Conservation (phyloP, 2,888 invertebrate genomes). For the Cantharis lateralis region DNA sequence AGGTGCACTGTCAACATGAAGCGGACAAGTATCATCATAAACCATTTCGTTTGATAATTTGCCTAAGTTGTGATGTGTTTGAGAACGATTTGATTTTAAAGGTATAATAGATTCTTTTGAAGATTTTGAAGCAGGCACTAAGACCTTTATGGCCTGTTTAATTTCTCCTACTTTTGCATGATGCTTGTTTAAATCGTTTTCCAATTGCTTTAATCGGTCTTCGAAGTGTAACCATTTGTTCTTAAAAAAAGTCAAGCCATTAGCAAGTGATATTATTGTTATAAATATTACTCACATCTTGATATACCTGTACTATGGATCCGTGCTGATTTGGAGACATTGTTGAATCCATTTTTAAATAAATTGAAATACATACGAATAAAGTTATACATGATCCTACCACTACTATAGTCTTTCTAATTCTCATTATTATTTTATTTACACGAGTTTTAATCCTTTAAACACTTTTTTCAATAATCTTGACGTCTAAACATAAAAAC, state of each 20-base stretch:
- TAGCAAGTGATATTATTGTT: not conserved
- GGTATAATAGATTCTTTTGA: not conserved
- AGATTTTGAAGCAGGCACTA: slow-evolving; percentile 26
- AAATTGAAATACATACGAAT: slow-evolving; percentile 66
- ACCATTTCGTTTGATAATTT: slow-evolving; percentile 44
- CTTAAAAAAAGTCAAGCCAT: slow-evolving; percentile 54
- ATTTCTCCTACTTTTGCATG: slow-evolving; percentile 70
- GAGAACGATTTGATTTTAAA: not conserved
- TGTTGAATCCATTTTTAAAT: slow-evolving; percentile 68
- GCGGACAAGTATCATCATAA: slow-evolving; percentile 58
- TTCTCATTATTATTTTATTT: slow-evolving; percentile 57
- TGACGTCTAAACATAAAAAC: not conserved
- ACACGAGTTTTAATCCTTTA: not conserved
- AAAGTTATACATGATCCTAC: slow-evolving; percentile 66
- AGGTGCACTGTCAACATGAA: slow-evolving; percentile 63
- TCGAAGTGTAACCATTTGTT: slow-evolving; percentile 74
- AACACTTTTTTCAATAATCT: not conserved
- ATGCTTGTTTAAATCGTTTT: slow-evolving; percentile 69
- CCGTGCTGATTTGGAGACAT: slow-evolving; percentile 63
- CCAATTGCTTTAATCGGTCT: slow-evolving; percentile 68
- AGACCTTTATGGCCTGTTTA: slow-evolving; percentile 63
- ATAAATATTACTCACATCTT: slow-evolving; percentile 16
- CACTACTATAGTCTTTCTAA: slow-evolving; percentile 62
- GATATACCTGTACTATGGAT: slow-evolving; percentile 50
- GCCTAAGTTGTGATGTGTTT: not conserved